Base-by-base conservation (phyloP, 2,797 vertebrate species). In the Pipistrellus nathusii region DNA sequence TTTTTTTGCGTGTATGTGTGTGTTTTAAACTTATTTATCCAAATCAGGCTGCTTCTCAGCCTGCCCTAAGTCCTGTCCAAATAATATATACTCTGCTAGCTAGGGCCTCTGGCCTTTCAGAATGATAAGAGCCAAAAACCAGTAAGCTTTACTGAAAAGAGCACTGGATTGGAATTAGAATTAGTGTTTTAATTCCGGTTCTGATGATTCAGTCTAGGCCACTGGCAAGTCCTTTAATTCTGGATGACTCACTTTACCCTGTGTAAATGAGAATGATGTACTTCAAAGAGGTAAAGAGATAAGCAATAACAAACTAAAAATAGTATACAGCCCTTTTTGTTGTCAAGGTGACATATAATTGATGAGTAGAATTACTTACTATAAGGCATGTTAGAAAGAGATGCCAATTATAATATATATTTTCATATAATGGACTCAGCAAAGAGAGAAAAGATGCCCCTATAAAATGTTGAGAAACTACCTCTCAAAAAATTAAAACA, bases 221-320 rank as follows among this genome's bases (percentile, higher is more conserved):
- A 85, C 77, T 93, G 85, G 73, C 84, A 93, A 91, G 89, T 86
- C 66, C 84, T 96, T 95, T 91, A 85, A 90, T 95, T 96, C 81
- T 87, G 83, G 76, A 97, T 97, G 95, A 97, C 92, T 97, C 95
- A 95, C 72, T 91, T 88, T 95, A 41, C n/a, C 46, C 90, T 91
- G 81, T 95, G 62, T 95, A 84, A 96, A 96, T 96, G 93, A 94
- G 18, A 95, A 78, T 88, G 69, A 69, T 91, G 94, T 94, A 66
- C 62, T 96, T 95, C 94, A 76, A 91, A 94, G 91, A 91, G 64
- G 72, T 95, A 93, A 15, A 94, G 27, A 95, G 81, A 95, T 94
- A 96, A 95, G 81, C 91, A 95, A 94, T 90, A 91, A 95, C 86
- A 91, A 32, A 57, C 92, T 93, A 91, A 97, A 95, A 97, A 96